Evolutionary conservation across 1,140 invertebrate genomes (phyloP), one percentile per base, ranked within the genome.

Genomic region (Megathymus violae): DNA sequence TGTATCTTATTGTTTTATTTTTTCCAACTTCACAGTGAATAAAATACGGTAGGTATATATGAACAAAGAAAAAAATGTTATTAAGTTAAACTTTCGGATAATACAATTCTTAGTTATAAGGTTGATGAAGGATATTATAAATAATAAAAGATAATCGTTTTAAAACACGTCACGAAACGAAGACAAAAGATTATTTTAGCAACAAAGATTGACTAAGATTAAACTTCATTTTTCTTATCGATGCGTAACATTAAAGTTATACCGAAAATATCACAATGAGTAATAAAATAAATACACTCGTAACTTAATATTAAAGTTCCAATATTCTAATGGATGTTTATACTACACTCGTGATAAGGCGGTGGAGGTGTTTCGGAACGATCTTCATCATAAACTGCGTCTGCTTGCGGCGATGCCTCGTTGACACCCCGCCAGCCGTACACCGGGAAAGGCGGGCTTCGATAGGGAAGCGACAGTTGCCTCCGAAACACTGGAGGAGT

Each of bases 361-460:
- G 91, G 91, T 0, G 91, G 91, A 0, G 91, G 90, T 0, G 89
- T 91, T 51, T 91, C 91, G 0, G 76, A 51, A 27, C 75, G 67
- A 43, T 69, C 36, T 40, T 63, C 64, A 4, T 74, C 16, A 5
- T 75, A 64, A 3, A 87, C 74, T 3, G 78, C 78, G 34, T 85
- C 83, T 1, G 68, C 74, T 36, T 74, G 73, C 4, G 82, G 16
- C 5, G 51, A 54, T 16, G 67, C 40, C 13, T 66, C 71, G 0
- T 65, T 50, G 3, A 72, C 64, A 5, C 65, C 69, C 44, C 58
- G 78, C 51, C 67, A 60, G 0, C 71, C 77, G 25, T 73, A 78
- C 38, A 74, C 61, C 19, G 71, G 78, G 52, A 66, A 74, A 1
- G 68, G 74, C 1, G 62, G 66, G 25, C 51, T 62, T 19, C 76